A percentile compares a stretch with the other conserved stretches of the same genome.
phyloP scores from a whole-genome alignment of 2,888 invertebrate genomes.

The Drosophila stalkeri region DNA sequence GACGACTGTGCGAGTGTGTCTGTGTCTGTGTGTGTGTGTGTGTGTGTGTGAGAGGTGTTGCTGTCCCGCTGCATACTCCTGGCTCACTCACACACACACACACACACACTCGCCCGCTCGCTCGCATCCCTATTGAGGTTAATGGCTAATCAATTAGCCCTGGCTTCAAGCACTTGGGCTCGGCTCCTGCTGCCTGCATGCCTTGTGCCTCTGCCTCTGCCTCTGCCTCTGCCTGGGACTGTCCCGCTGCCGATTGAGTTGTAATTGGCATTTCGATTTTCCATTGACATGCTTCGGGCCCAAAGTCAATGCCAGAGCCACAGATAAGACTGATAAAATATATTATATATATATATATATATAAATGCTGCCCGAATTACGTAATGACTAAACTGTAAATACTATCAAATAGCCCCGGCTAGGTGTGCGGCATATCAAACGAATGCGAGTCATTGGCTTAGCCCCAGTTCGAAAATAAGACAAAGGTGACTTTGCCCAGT shows the following conservation, averaged over 20 bases:
- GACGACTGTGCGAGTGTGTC: slow-evolving; percentile 29
- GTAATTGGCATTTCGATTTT: slow-evolving; percentile 61
- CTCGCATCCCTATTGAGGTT: slow-evolving; percentile 66
- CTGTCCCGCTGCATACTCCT: slow-evolving; percentile 22
- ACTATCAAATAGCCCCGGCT: neutral
- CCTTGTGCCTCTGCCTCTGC: slow-evolving; percentile 9
- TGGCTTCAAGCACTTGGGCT: slow-evolving; percentile 38
- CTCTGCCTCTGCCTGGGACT: slow-evolving; percentile 22
- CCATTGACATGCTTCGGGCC: slow-evolving; percentile 23
- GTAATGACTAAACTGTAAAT: slow-evolving; percentile 25
- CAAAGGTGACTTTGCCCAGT: neutral
- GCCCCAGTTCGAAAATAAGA: neutral
- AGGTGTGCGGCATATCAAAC: slow-evolving; percentile 11
- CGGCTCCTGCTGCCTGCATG: slow-evolving; percentile 23
- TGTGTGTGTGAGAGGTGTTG: slow-evolving; percentile 22
- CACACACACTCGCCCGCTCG: slow-evolving; percentile 9
- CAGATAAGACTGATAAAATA: slow-evolving; percentile 46
- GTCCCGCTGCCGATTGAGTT: slow-evolving; percentile 69
- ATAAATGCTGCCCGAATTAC: slow-evolving; percentile 42
- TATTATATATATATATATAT: slow-evolving; percentile 8
- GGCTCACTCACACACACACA: slow-evolving; percentile 4
- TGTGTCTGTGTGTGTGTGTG: slow-evolving; percentile 16
- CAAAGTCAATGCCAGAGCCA: slow-evolving; percentile 6
- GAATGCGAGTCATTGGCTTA: neutral
- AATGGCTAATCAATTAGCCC: slow-evolving; percentile 77